Conservation (phyloP, 2,797 vertebrate genomes). For the Trachops cirrhosus region DNA sequence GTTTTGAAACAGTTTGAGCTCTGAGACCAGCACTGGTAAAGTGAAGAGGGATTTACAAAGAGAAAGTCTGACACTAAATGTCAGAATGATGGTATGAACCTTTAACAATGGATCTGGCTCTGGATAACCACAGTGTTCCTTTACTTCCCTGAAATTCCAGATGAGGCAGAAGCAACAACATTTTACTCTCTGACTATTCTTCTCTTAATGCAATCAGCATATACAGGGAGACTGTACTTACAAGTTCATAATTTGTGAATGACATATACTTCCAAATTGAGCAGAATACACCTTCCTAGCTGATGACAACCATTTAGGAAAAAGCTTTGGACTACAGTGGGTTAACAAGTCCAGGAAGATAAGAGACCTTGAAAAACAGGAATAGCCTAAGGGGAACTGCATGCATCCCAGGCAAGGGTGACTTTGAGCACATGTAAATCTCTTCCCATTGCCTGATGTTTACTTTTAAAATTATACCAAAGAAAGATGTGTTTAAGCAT, state of each 20-base stretch:
- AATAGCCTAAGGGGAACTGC: neutral
- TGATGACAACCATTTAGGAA: neutral
- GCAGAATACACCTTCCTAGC: neutral
- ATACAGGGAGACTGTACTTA: neutral
- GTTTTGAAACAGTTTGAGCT: conserved; percentile 87
- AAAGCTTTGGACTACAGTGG: neutral
- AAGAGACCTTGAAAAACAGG: neutral
- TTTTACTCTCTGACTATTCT: conserved; percentile 67
- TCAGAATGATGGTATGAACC: conserved; percentile 86
- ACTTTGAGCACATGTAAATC: neutral
- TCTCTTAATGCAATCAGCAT: conserved; percentile 24
- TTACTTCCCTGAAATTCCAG: conserved; percentile 81
- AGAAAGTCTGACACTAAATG: conserved; percentile 84
- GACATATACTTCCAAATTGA: neutral
- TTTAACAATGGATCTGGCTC: conserved; percentile 83
- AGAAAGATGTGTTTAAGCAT: conserved; percentile 1
- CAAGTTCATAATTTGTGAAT: conserved; percentile 29
- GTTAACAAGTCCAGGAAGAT: neutral
- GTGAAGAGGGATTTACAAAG: conserved; percentile 86
- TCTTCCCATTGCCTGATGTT: neutral
- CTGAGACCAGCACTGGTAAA: conserved; percentile 82
- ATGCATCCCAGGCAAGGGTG: neutral
- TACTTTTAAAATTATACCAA: conserved; percentile 38
- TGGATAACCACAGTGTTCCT: conserved; percentile 80
- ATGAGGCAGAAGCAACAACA: conserved; percentile 66